These are phyloP conservation scores for Lepisosteus osseus DNA, from an alignment of 2,113 vertebrate species.

Conservation along the genomic window DNA sequence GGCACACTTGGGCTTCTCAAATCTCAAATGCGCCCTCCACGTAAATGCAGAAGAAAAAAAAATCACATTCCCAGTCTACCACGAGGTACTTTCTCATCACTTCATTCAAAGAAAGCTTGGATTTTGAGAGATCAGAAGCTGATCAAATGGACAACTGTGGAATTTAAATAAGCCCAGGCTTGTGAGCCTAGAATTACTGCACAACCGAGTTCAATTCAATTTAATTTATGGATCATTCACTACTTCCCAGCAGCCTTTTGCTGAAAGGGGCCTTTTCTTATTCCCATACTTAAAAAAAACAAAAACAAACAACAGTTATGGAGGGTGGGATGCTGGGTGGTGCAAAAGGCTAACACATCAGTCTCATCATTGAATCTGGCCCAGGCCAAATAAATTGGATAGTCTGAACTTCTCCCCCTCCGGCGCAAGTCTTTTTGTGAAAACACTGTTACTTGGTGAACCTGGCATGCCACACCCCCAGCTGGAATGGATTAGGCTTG, in stretches of 20 bases:
- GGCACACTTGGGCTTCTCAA: no score
- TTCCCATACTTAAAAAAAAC: neutral
- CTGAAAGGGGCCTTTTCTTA: constrained; percentile 9
- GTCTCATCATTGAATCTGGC: neutral
- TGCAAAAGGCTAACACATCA: neutral
- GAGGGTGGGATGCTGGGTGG: neutral
- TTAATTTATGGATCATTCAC: constrained; percentile 21
- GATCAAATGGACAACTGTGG: constrained; percentile 9
- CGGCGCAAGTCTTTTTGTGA: neutral
- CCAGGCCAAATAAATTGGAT: constrained; percentile 2
- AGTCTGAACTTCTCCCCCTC: neutral
- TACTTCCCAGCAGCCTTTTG: constrained; percentile 4
- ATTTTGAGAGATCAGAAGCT: constrained; percentile 17
- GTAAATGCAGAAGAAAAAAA: constrained; percentile 1
- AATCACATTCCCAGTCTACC: constrained; percentile 4
- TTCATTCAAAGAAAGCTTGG: constrained; percentile 10
- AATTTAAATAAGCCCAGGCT: constrained; percentile 17
- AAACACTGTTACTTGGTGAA: constrained; percentile 5
- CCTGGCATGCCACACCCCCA: neutral
- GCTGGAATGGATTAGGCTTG: neutral
- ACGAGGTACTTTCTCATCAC: neutral
- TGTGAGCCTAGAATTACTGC: neutral
- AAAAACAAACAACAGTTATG: no score
- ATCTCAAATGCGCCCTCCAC: neutral
- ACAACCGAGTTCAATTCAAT: constrained; percentile 17